phyloP scores from a whole-genome alignment of 2,888 invertebrate species.

The Leucania comma region DNA sequence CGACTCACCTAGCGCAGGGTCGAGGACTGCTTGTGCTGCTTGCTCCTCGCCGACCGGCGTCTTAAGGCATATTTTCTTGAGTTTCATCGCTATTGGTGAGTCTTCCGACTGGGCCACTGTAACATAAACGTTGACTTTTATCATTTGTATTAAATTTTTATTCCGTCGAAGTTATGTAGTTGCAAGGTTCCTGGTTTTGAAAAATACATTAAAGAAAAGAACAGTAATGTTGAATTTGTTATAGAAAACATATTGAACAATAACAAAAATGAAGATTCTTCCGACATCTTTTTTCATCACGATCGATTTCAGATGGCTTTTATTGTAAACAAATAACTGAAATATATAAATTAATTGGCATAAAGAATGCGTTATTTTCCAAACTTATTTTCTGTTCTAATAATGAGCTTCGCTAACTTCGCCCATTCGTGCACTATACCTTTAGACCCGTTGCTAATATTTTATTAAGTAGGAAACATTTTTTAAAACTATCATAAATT shows the following conservation, averaged over 20 bases:
- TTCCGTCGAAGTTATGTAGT: no score
- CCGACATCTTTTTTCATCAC: slow-evolving; percentile 7
- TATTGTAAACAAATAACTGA: background rate
- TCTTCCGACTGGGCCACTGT: slow-evolving; percentile 93
- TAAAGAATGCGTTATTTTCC: slow-evolving; percentile 11
- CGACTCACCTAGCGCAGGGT: slow-evolving; percentile 92
- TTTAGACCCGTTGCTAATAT: background rate
- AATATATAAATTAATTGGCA: no score
- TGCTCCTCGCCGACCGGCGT: slow-evolving; percentile 93
- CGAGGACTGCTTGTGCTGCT: slow-evolving; percentile 92
- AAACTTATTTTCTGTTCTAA: background rate
- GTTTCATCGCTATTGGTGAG: slow-evolving; percentile 93
- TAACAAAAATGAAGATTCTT: slow-evolving; percentile 11
- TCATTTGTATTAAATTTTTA: background rate
- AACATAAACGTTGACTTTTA: slow-evolving; percentile 71
- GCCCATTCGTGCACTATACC: background rate
- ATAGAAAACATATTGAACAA: background rate
- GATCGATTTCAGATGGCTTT: slow-evolving; percentile 13
- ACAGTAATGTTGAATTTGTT: background rate
- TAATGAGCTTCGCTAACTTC: slow-evolving; percentile 1
- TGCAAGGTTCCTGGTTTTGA: no score
- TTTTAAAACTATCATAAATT: slow-evolving; percentile 2
- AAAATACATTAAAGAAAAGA: background rate
- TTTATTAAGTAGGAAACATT: background rate
- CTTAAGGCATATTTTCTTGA: slow-evolving; percentile 94